Evolutionary conservation across 2,113 vertebrate genomes (phyloP), one percentile per base, ranked within the genome.

Genomic region (Forbesichthys papilliferus): DNA sequence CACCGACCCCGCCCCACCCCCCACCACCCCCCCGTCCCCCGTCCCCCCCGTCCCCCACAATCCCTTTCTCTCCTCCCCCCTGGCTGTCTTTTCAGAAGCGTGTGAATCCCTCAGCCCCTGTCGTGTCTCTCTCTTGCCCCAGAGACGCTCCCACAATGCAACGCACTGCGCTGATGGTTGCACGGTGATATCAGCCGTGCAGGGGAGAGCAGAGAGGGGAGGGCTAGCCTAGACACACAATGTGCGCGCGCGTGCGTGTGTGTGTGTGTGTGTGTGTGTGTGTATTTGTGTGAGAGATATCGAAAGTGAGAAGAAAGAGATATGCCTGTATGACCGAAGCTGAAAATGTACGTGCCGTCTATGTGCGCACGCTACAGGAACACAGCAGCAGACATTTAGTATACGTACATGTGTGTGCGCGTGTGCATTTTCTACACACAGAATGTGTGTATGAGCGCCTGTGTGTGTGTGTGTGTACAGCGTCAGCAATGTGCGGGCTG

Each of bases 131-230:
- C 75, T 85, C 46, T 16, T 51, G 86, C 87, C 88, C 87, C 84
- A 83, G 84, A 90, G 88, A 90, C 86, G 89, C 88, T 90, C 90
- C 90, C 90, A 91, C 88, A 91, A 91, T 90, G 90, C 88, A 91
- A 89, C 88, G 90, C 90, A 88, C 79, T 83, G 86, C 87, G 82
- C 83, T 85, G 88, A 88, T 87, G 88, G 89, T 81, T 87, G 84
- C 87, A 81, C 83, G 68, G 87, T 86, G 87, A 89, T 91, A 87
- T 87, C 88, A 89, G 81, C 83, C 83, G 70, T 84, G 87, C 74
- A 81, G 88, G 77, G 84, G 81, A 79, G 78, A 83, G 79, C 51
- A 34, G 49, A 8, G 65, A 18, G 36, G 16, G 82, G 85, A 80
- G 82, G 86, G 86, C 86, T 77, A 82, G 79, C 81, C 27, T 85